Evolutionary conservation across 1,140 invertebrate genomes (phyloP).

Genomic region (Sycophaga agraensis): DNA sequence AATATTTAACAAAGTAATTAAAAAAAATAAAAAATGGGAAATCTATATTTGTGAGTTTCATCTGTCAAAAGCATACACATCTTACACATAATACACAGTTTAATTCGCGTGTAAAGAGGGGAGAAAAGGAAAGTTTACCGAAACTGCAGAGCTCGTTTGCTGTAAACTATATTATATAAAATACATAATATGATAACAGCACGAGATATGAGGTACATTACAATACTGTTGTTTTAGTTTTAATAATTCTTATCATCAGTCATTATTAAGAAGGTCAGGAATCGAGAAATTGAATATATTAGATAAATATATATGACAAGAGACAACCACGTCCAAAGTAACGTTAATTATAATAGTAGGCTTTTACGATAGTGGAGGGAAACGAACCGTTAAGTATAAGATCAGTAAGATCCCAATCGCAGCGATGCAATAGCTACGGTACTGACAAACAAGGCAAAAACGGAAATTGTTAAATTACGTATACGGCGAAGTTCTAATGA

Average conservation of each 20-base stretch:
- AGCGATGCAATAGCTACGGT: slow-evolving; percentile 9
- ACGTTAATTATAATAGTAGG: slow-evolving; percentile 18
- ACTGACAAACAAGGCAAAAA: background rate
- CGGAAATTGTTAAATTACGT: slow-evolving; percentile 25
- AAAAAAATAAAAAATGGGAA: background rate
- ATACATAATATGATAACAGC: no score
- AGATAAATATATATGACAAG: no score
- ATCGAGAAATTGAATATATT: no score
- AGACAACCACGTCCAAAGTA: slow-evolving; percentile 21
- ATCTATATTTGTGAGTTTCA: slow-evolving; percentile 30
- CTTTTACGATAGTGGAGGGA: slow-evolving; percentile 6
- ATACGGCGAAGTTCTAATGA: slow-evolving; percentile 17
- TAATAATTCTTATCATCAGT: no score
- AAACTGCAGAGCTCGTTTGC: slow-evolving; percentile 11
- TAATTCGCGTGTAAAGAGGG: slow-evolving; percentile 7
- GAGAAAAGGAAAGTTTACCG: background rate
- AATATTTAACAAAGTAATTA: slow-evolving; percentile 6
- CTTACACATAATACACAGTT: background rate
- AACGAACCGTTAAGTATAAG: background rate
- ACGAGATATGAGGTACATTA: no score
- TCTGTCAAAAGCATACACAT: slow-evolving; percentile 22
- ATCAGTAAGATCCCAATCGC: no score
- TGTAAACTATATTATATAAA: slow-evolving; percentile 6
- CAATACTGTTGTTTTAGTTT: no score
- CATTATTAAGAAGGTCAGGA: no score